A percentile compares a stretch with the other conserved stretches of the same genome.
phyloP scores from a whole-genome alignment of 2,113 vertebrate genomes.

The Lepus americanus region DNA sequence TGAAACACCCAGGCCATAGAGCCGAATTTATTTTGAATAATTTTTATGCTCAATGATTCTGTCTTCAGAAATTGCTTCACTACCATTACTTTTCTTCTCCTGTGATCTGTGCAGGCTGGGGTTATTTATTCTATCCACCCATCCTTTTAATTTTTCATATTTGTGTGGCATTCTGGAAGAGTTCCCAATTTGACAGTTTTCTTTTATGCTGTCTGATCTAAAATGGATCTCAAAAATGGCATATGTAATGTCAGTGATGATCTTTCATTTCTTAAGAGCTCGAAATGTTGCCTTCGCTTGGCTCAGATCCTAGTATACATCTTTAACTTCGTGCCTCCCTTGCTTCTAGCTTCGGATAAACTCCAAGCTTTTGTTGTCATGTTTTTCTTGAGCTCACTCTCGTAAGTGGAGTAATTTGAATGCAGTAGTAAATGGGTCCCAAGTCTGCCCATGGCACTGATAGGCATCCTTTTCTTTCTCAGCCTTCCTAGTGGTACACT shows the following conservation, averaged over 20 bases:
- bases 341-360: not conserved
- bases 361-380: not conserved
- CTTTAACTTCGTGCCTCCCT: not conserved
- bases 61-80: not conserved
- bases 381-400: not conserved
- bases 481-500: not conserved
- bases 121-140: not conserved
- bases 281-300: not conserved
- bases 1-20: not conserved
- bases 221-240: not conserved
- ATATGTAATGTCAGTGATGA: not conserved
- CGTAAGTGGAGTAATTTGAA: not conserved
- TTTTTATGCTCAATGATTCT: not conserved
- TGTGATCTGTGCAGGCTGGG: not conserved
- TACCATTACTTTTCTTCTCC: not conserved
- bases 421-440: not conserved
- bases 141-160: not conserved
- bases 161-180: not conserved
- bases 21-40: not conserved
- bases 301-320: not conserved
- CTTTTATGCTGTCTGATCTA: not conserved
- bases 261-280: slow-evolving; percentile 27
- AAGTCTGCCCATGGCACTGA: not conserved
- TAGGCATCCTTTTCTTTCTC: not conserved
- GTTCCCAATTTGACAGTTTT: not conserved